Percentiles rank a stretch among this genome's conserved stretches.
Conservation (phyloP, 2,797 vertebrate genomes). For the Pygocentrus nattereri region DNA sequence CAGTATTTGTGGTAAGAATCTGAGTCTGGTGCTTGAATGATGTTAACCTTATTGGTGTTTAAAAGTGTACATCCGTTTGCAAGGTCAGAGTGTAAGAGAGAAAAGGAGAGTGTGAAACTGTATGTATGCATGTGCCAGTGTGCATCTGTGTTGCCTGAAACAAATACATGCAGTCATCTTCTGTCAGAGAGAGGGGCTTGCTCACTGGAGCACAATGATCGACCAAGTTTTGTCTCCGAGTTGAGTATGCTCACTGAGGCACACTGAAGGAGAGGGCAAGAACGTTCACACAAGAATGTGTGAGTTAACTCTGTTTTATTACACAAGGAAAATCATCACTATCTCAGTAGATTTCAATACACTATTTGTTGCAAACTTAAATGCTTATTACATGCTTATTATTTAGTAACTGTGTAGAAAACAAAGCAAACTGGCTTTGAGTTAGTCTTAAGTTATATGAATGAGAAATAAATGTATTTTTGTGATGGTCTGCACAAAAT, state of each 20-base stretch:
- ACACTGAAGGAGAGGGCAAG: constrained; percentile 35
- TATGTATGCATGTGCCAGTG: constrained; percentile 18
- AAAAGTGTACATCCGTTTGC: not conserved
- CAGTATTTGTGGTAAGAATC: not conserved
- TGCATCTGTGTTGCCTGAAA: constrained; percentile 58
- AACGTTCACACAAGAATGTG: constrained; percentile 29
- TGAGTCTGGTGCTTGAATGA: not conserved
- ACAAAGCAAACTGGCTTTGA: not conserved
- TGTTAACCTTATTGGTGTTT: not conserved
- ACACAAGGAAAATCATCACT: not conserved
- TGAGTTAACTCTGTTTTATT: not conserved
- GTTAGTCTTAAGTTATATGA: too few species aligned
- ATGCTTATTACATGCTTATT: not conserved
- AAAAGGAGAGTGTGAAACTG: not conserved
- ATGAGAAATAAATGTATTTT: too few species aligned
- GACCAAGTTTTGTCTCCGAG: constrained; percentile 58
- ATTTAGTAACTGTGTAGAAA: not conserved
- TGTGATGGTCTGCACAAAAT: too few species aligned
- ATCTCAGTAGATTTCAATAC: constrained; percentile 6
- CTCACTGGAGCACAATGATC: constrained; percentile 68
- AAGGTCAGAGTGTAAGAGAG: not conserved
- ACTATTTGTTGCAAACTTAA: not conserved
- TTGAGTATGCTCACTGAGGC: constrained; percentile 50
- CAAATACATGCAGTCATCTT: constrained; percentile 75
- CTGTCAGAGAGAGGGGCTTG: constrained; percentile 67